Evolutionary conservation across 2,888 invertebrate species (phyloP), one percentile per base, ranked within the genome.

Genomic region (Drosophila siamana): DNA sequence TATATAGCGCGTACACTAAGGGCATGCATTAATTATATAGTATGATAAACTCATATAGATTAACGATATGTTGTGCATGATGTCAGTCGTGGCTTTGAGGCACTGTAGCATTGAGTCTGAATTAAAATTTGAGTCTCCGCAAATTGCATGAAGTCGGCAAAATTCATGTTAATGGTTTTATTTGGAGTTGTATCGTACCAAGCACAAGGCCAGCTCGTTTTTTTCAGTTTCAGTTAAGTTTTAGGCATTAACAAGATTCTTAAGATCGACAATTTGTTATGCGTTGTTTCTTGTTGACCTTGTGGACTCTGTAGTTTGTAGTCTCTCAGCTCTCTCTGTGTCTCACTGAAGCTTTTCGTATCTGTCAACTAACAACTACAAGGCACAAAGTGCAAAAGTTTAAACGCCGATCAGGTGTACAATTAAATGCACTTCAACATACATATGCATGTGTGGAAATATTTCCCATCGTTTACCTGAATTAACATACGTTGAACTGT

Each of bases 211-310:
- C 63, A 74, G 43, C 73, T 26, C 26, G 24, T 19, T 61, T 62
- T 52, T 62, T 43, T 56, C n/a, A n/a, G n/a, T n/a, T n/a, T n/a
- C n/a, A n/a, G 13, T 13, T 46, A 8, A 4, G 15, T 41, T 24
- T 47, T 47, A 19, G 22, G 11, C 19, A 11, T 44, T 67, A 74
- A 55, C 78, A 71, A 64, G 69, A 82, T 80, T 82, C 81, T 82
- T 84, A 78, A 78, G 69, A 71, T 64, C 46, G 15, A 15, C 11
- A 9, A 36, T 47, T 52, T 44, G 33, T 36, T 44, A 28, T 19
- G 47, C 62, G 51, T 69, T 11, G 78, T 73, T 76, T 44, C 66
- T 79, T 19, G 74, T 7, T 26, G 48, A 62, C 75, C 75, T 75
- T 74, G 64, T 55, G 6, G 63, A 38, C 36, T 56, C n/a, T n/a